Conservation (phyloP, 35 echinoderm and acorn worm genomes). For the Ptychodera flava region DNA sequence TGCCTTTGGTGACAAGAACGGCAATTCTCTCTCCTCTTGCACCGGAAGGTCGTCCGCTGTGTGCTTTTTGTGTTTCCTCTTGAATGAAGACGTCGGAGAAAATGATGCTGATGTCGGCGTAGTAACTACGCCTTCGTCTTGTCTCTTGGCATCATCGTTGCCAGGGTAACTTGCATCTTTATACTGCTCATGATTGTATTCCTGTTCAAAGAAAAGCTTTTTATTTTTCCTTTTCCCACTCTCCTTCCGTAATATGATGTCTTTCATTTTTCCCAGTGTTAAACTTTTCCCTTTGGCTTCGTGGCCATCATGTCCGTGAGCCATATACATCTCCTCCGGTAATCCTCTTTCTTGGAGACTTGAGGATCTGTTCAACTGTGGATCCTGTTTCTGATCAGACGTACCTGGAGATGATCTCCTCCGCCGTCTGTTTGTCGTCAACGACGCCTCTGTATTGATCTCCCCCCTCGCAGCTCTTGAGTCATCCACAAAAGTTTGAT, state of each 20-base stretch:
- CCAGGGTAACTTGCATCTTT: background rate
- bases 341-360: background rate
- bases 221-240: background rate
- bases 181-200: background rate
- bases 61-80: background rate
- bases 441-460: background rate
- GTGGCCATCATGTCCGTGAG: background rate
- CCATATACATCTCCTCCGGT: background rate
- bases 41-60: background rate
- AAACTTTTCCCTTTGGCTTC: background rate
- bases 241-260: background rate
- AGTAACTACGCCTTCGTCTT: background rate
- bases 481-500: background rate
- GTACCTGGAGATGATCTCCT: background rate
- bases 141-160: background rate
- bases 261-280: background rate
- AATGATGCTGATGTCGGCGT: background rate
- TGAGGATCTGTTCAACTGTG: background rate
- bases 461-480: background rate
- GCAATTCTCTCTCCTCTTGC: background rate
- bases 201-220: no score
- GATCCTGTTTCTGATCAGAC: background rate
- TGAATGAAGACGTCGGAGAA: background rate
- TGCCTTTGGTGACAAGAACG: background rate
- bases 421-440: background rate